These are phyloP conservation scores for Formicarius rufipectus DNA, from an alignment of 2,113 vertebrate genomes.

Conservation along the genomic window DNA sequence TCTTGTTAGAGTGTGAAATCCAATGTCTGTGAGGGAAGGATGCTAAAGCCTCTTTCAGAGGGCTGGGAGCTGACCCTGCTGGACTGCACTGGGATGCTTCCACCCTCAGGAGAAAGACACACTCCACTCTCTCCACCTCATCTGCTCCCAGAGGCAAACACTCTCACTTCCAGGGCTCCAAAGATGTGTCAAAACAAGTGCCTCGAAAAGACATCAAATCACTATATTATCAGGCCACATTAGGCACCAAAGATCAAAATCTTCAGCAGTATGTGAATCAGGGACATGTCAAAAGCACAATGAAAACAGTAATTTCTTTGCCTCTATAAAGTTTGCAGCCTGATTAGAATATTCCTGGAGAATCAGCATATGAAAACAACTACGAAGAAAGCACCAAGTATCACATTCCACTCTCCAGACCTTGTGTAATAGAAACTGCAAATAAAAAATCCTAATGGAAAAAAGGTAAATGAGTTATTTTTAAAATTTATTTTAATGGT, in stretches of 20 bases:
- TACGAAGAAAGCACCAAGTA: neutral
- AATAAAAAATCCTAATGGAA: neutral
- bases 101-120: neutral
- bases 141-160: neutral
- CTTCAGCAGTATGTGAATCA: neutral
- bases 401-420: neutral
- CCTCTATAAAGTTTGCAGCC: neutral
- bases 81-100: neutral
- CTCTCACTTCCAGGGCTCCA: neutral
- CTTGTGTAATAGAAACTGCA: neutral
- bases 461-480: neutral
- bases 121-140: neutral
- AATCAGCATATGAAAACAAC: neutral
- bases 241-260: neutral
- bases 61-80: neutral
- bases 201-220: neutral
- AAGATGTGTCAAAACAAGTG: neutral
- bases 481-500: neutral
- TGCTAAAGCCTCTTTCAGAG: neutral
- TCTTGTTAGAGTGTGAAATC: constrained; percentile 17
- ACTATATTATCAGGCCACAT: neutral
- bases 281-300: neutral
- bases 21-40: neutral
- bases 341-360: neutral
- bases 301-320: neutral